Conservation (phyloP, 2,113 vertebrate species). For the Leucoraja erinaceus region DNA sequence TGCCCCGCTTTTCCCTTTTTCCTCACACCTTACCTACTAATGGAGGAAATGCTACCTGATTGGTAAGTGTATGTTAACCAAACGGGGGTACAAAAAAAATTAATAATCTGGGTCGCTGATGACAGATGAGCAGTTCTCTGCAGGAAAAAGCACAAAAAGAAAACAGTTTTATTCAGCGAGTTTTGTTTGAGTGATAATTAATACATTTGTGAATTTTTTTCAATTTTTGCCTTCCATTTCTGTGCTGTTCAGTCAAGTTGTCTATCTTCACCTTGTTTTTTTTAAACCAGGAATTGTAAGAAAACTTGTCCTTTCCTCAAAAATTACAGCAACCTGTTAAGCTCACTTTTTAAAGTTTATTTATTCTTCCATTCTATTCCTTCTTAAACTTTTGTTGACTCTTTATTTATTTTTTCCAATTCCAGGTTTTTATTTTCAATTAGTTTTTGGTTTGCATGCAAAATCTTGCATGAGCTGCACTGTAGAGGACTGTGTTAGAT, state of each 20-base stretch:
- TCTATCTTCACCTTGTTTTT: conserved; percentile 60
- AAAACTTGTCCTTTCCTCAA: conserved; percentile 44
- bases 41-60: conserved; percentile 99
- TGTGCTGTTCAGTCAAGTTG: conserved; percentile 81
- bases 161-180: conserved; percentile 67
- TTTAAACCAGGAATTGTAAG: conserved; percentile 53
- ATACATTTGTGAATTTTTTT: conserved; percentile 95
- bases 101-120: conserved; percentile 84
- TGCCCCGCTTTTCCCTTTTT: conserved; percentile 99
- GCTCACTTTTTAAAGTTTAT: conserved; percentile 26
- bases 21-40: conserved; percentile 99
- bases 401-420: conserved; percentile 10
- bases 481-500: conserved; percentile 79
- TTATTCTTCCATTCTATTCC: conserved; percentile 35
- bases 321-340: conserved; percentile 28
- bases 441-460: conserved; percentile 83
- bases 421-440: conserved; percentile 37
- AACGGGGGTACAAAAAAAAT: conserved; percentile 91
- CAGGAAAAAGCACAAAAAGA: conserved; percentile 74
- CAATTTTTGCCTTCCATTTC: conserved; percentile 71
- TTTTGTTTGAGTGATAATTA: conserved; percentile 80
- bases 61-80: conserved; percentile 99
- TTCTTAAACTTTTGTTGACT: conserved; percentile 28
- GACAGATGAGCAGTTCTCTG: conserved; percentile 92
- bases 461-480: conserved; percentile 98